These are phyloP conservation scores for Julus scanicus DNA, from an alignment of 2,888 invertebrate genomes.

Conservation along the genomic window DNA sequence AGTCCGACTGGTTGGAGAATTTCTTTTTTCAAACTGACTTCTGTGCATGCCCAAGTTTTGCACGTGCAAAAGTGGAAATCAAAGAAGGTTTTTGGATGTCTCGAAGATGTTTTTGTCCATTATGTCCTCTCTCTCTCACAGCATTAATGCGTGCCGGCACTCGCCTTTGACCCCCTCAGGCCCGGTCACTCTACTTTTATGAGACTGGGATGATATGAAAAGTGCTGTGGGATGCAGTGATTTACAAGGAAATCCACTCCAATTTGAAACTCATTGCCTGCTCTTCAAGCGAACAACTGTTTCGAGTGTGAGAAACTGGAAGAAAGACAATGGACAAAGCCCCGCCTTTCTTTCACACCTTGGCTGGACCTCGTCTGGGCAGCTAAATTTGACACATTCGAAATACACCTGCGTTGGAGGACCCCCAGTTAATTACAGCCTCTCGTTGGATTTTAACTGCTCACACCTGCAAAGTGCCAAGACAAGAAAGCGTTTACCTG, in stretches of 20 bases:
- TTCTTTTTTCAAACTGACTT: conserved; percentile 22
- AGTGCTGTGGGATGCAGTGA: conserved; percentile 33
- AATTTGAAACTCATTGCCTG: conserved; percentile 26
- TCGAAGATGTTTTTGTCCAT: conserved; percentile 31
- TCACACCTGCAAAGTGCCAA: neutral
- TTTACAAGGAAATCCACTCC: conserved; percentile 33
- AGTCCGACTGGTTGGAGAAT: conserved; percentile 33
- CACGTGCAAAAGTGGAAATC: conserved; percentile 26
- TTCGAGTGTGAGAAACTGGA: conserved; percentile 33
- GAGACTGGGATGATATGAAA: conserved; percentile 27
- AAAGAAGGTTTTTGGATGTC: conserved; percentile 21
- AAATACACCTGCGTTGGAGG: conserved; percentile 33
- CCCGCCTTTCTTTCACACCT: conserved; percentile 24
- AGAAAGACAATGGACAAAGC: neutral
- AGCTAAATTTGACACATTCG: neutral
- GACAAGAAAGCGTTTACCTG: neutral
- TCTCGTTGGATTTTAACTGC: conserved; percentile 3
- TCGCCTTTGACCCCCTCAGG: conserved; percentile 20
- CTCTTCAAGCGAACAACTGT: conserved; percentile 26
- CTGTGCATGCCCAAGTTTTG: conserved; percentile 15
- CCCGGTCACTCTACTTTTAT: conserved; percentile 26
- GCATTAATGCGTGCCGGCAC: conserved; percentile 31
- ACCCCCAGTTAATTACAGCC: conserved; percentile 23
- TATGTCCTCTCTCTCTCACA: neutral
- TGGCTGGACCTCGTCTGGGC: conserved; percentile 9